These are phyloP conservation scores for Poeciliopsis paucimaculata DNA, from an alignment of 2,797 vertebrate species.

Conservation along the genomic window DNA sequence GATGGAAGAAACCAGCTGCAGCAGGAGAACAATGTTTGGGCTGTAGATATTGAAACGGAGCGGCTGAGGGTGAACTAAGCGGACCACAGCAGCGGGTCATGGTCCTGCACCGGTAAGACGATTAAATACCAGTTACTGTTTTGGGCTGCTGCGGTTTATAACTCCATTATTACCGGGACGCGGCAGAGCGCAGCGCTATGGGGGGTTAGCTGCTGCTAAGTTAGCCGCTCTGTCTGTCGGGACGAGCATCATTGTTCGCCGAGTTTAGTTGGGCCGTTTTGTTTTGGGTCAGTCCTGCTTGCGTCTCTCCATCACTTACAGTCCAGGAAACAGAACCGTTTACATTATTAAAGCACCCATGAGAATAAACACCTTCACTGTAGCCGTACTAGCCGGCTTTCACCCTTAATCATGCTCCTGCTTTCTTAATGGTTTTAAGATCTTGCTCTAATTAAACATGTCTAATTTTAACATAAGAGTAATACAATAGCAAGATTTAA, in stretches of 20 bases:
- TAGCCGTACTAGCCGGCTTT: slow-evolving; percentile 7
- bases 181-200: slow-evolving; percentile 77
- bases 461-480: slow-evolving; percentile 12
- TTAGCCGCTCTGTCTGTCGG: slow-evolving; percentile 71
- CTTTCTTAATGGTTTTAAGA: slow-evolving; percentile 21
- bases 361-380: rapidly evolving
- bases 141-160: background rate
- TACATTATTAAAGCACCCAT: background rate
- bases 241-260: slow-evolving; percentile 82
- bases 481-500: too few relatives aligned
- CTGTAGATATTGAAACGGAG: slow-evolving; percentile 72
- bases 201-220: slow-evolving; percentile 70
- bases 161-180: background rate
- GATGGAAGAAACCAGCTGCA: slow-evolving; percentile 85
- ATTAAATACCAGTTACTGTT: background rate
- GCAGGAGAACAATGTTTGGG: slow-evolving; percentile 85
- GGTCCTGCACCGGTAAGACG: slow-evolving; percentile 81
- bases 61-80: slow-evolving; percentile 58
- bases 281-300: slow-evolving; percentile 67
- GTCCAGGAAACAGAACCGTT: slow-evolving; percentile 21
- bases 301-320: slow-evolving; percentile 59
- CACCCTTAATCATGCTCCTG: slow-evolving; percentile 32
- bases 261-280: slow-evolving; percentile 75
- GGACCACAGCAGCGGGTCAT: slow-evolving; percentile 61
- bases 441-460: slow-evolving; percentile 19